A percentile compares a stretch with the other conserved stretches of the same genome.
Conservation (phyloP, 1,140 invertebrate genomes). For the Caenorhabditis brenneri region DNA sequence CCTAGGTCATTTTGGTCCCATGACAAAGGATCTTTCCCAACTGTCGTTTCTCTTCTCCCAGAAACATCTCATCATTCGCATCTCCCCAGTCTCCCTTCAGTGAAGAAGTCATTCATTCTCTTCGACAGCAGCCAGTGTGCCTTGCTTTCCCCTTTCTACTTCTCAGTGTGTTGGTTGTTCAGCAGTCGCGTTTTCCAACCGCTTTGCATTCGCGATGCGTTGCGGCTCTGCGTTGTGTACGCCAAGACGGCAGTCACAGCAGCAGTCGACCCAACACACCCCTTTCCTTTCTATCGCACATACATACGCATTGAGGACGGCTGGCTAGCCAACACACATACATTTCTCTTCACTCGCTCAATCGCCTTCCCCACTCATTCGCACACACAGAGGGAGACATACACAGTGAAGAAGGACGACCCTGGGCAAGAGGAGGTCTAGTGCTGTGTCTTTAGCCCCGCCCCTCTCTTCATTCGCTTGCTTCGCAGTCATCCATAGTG, state of each 20-base stretch:
- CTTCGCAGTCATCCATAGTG: conserved; percentile 22
- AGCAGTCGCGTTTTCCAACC: conserved; percentile 37
- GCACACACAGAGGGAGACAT: conserved; percentile 8
- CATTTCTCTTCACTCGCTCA: conserved; percentile 35
- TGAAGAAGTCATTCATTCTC: conserved; percentile 23
- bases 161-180: conserved; percentile 17
- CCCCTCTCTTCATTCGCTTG: conserved; percentile 31
- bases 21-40: not conserved
- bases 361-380: conserved; percentile 33
- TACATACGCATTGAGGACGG: conserved; percentile 37
- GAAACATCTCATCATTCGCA: conserved; percentile 15
- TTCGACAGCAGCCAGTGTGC: not conserved
- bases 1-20: not conserved
- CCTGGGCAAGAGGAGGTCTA: conserved; percentile 15
- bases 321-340: conserved; percentile 37
- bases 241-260: conserved; percentile 26
- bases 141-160: not conserved
- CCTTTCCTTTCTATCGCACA: conserved; percentile 34
- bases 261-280: not conserved
- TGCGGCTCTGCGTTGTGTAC: conserved; percentile 40
- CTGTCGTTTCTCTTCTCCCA: not conserved
- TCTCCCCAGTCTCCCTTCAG: not conserved
- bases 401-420: conserved; percentile 31
- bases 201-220: conserved; percentile 38
- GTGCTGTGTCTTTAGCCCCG: conserved; percentile 22